These are phyloP conservation scores for Spilarctia lutea DNA, from an alignment of 2,888 invertebrate genomes.

Conservation along the genomic window DNA sequence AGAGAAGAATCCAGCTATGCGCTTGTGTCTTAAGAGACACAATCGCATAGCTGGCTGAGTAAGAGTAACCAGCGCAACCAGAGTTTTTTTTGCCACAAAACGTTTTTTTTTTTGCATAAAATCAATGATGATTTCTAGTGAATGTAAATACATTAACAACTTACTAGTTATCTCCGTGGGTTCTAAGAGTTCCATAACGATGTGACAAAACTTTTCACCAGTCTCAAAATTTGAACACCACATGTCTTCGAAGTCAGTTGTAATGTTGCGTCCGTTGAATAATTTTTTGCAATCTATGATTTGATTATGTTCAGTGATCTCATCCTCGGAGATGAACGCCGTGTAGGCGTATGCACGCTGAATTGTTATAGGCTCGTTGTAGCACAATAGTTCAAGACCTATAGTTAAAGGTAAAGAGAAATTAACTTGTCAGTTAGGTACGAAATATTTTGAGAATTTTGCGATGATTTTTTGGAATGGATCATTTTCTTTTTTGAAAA, in stretches of 20 bases:
- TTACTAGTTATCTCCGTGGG: conserved; percentile 76
- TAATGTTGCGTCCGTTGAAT: conserved; percentile 90
- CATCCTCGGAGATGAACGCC: conserved; percentile 62
- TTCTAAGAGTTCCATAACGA: conserved; percentile 74
- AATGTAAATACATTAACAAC: conserved; percentile 22
- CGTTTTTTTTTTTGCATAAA: not conserved
- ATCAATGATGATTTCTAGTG: not conserved
- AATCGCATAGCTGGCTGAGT: too few relatives aligned
- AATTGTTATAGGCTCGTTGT: conserved; percentile 65
- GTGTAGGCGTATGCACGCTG: conserved; percentile 75
- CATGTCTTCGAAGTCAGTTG: conserved; percentile 89
- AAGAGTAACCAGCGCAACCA: too few relatives aligned
- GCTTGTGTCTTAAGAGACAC: too few relatives aligned
- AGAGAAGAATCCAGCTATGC: too few relatives aligned
- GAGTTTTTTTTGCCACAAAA: too few relatives aligned
- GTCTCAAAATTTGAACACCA: conserved; percentile 84
- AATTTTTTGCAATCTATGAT: conserved; percentile 83
- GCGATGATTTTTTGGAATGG: too few relatives aligned
- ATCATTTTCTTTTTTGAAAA: too few relatives aligned
- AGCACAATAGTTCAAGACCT: conserved; percentile 82
- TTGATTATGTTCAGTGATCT: conserved; percentile 50
- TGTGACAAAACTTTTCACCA: conserved; percentile 71
- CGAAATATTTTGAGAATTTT: too few relatives aligned
- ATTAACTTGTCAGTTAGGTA: too few relatives aligned
- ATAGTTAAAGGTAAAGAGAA: conserved; percentile 31